Evolutionary conservation across 2,113 vertebrate species (phyloP), one percentile per base, ranked within the genome.

Genomic region (Crotalus horridus): DNA sequence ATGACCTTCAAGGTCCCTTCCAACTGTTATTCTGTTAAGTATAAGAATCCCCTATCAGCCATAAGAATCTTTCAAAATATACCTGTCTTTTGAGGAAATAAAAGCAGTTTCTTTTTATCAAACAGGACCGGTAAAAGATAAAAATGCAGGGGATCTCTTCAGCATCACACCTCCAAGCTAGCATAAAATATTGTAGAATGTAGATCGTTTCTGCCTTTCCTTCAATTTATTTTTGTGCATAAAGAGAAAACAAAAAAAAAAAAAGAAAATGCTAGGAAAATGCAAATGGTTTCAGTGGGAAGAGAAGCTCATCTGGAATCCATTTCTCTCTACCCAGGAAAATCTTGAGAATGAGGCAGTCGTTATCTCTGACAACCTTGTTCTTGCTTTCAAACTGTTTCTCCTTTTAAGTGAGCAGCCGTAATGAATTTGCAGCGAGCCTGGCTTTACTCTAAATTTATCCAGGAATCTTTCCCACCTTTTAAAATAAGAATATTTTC

Each of bases 401-500:
- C 93, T 92, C 94, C 92, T 86, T 90, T 33, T 61, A 91, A 24
- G 93, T 64, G 6, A 91, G 88, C 92, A 94, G 92, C 46, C 1
- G 24, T 39, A 46, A 12, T 0, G 0, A 39, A 55, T 55, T 39
- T 87, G 87, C 91, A 8, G 0, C 3, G 48, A 88, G 88, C 91
- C 89, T 87, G 64, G n/a, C 92, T 92, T 93, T 92, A 74, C 61
- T 48, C 15, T 51, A 24, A 51, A 48, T 85, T 69, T 93, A 23
- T 92, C 93, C 93, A 93, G 93, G 92, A 93, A n/a, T 56, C 92
- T 94, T 90, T 93, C 26, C 51, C 90, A 87, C 88, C 94, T 46
- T 96, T 92, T 96, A 96, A 97, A 97, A 97, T 97, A 97, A 93
- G 96, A 96, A 94, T 94, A 95, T 95, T 97, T 97, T 95, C 94